phyloP scores from a whole-genome alignment of 2,797 vertebrate genomes.

The Phrynocephalus guinanensis region DNA sequence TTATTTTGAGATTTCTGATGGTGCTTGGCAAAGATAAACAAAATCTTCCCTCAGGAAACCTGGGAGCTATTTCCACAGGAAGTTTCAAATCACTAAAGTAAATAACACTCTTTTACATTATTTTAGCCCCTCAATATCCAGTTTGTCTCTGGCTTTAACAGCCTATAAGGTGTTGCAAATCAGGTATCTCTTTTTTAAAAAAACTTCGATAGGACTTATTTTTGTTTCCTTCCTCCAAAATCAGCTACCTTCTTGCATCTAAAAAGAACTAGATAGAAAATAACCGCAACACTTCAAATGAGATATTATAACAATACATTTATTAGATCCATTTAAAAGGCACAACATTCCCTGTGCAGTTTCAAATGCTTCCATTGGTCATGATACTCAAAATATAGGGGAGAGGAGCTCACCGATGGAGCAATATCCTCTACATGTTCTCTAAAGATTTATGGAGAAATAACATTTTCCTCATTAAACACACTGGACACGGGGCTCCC shows the following conservation, averaged over 20 bases:
- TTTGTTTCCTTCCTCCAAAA: background rate
- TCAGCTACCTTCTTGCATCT: conserved; percentile 29
- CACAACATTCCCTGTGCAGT: background rate
- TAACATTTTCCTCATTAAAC: no score
- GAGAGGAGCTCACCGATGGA: no score
- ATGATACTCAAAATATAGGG: no score
- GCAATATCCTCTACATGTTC: no score
- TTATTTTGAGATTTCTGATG: conserved; percentile 99
- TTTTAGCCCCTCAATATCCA: conserved; percentile 77
- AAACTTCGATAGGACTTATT: conserved; percentile 20
- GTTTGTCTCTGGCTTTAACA: conserved; percentile 63
- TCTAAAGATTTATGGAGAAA: no score
- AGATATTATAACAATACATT: background rate
- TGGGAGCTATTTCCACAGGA: conserved; percentile 98
- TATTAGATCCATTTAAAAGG: background rate
- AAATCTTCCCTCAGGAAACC: conserved; percentile 99
- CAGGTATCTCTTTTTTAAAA: conserved; percentile 34
- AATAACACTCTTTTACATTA: conserved; percentile 88
- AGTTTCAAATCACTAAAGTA: conserved; percentile 99
- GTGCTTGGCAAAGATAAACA: conserved; percentile 99
- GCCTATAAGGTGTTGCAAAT: conserved; percentile 79
- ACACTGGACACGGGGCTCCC: no score
- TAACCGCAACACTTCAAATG: conserved; percentile 18
- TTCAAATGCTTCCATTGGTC: no score
- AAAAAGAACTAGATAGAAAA: conserved; percentile 61